These are phyloP conservation scores for Drosophila algonquin DNA, from an alignment of 2,888 invertebrate genomes.

Conservation along the genomic window DNA sequence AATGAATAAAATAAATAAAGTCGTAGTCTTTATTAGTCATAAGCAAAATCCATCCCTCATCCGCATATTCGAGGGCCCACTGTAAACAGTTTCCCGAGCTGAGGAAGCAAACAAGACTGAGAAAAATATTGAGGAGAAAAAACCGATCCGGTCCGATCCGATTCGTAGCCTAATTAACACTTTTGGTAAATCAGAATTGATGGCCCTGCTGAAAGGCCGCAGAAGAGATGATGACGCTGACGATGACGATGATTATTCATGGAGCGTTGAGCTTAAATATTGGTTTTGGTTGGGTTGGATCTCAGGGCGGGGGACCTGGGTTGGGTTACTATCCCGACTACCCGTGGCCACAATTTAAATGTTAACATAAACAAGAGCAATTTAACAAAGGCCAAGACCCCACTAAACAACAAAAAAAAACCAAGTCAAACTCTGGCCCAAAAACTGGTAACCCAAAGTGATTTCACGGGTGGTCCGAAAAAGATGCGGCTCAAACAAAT, in stretches of 20 bases:
- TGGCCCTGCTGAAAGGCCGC: constrained; percentile 75
- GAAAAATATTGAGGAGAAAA: constrained; percentile 29
- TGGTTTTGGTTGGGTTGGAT: constrained; percentile 68
- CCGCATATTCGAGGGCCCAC: background rate
- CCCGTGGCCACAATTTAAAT: constrained; percentile 82
- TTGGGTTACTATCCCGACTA: constrained; percentile 52
- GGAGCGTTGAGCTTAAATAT: constrained; percentile 74
- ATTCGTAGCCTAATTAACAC: constrained; percentile 73
- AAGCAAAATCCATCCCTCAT: background rate
- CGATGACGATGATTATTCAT: constrained; percentile 78
- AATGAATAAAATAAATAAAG: too few species aligned
- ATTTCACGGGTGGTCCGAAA: constrained; percentile 77
- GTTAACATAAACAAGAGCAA: constrained; percentile 81
- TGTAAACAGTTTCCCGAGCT: constrained; percentile 18
- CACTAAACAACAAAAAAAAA: constrained; percentile 53
- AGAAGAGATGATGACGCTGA: constrained; percentile 61
- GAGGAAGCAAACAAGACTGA: constrained; percentile 19
- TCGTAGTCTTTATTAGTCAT: too few species aligned
- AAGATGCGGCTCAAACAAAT: constrained; percentile 81
- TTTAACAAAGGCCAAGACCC: constrained; percentile 72
- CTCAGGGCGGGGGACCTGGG: constrained; percentile 20
- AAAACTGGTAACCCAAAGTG: constrained; percentile 62
- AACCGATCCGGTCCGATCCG: background rate
- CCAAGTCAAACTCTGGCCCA: constrained; percentile 23
- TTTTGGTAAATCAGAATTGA: constrained; percentile 78